Conservation (phyloP, 2,888 invertebrate genomes). For the Ashinkailepas kermadecensis region DNA sequence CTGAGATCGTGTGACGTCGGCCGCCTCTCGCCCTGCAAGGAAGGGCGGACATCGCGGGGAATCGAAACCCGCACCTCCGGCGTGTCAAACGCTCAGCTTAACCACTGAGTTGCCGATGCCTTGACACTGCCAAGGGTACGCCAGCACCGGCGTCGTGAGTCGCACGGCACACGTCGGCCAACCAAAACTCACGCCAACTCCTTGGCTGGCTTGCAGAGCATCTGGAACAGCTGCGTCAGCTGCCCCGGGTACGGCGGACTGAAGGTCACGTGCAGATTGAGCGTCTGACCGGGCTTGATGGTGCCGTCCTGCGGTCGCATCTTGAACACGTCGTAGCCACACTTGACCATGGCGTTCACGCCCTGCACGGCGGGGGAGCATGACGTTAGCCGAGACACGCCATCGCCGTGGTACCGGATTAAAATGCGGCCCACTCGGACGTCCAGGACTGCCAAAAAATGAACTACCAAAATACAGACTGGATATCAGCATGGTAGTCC, state of each 20-base stretch:
- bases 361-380: not conserved
- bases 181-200: not conserved
- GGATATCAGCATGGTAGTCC: not conserved
- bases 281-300: not conserved
- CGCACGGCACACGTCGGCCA: not conserved
- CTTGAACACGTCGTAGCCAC: conserved; percentile 21
- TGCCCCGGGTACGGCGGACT: conserved; percentile 9
- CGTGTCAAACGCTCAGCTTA: too few relatives aligned
- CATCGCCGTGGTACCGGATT: too few relatives aligned
- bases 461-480: too few relatives aligned
- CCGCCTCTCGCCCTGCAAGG: too few relatives aligned
- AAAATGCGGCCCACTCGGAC: too few relatives aligned
- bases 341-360: not conserved
- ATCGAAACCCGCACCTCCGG: too few relatives aligned
- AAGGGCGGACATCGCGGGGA: too few relatives aligned
- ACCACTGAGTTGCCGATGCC: too few relatives aligned
- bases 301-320: conserved; percentile 1
- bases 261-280: not conserved
- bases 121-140: not conserved
- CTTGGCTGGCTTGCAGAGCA: conserved; percentile 21
- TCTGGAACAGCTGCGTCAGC: conserved; percentile 12
- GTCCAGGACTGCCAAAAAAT: too few relatives aligned
- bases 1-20: too few relatives aligned
- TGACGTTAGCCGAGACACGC: too few relatives aligned
- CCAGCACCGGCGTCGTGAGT: not conserved